Conservation (phyloP, 2,113 vertebrate genomes). For the Hyperopisus bebe region DNA sequence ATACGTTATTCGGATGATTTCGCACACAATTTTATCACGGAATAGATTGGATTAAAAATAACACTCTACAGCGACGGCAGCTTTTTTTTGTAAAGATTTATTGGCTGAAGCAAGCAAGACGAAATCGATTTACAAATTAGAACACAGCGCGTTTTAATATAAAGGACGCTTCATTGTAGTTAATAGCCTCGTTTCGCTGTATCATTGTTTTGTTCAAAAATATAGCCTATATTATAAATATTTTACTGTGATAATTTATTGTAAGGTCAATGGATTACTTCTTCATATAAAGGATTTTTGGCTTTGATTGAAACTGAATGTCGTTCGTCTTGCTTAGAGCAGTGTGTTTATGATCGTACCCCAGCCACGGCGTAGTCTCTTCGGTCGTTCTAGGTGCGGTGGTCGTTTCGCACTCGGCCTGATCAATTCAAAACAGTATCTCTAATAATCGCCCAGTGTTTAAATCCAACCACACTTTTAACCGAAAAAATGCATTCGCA, state of each 20-base stretch:
- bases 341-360: not conserved
- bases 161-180: not conserved
- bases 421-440: constrained; percentile 24
- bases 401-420: constrained; percentile 32
- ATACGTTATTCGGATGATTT: not conserved
- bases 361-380: not conserved
- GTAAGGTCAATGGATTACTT: constrained; percentile 2
- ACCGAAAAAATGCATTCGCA: constrained; percentile 22
- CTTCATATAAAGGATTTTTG: constrained; percentile 19
- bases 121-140: constrained; percentile 12
- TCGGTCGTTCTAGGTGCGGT: constrained; percentile 41
- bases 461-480: constrained; percentile 17
- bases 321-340: not conserved
- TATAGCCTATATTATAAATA: not conserved
- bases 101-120: constrained; percentile 6
- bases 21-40: not conserved
- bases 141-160: not conserved
- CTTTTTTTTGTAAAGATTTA: constrained; percentile 8
- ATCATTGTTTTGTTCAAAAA: not conserved
- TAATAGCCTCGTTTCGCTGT: not conserved
- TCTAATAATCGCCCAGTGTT: constrained; percentile 32
- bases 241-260: not conserved
- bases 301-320: not conserved
- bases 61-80: not conserved
- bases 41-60: not conserved